Evolutionary conservation across 2,888 invertebrate genomes (phyloP).

Genomic region (Gari tellinella): DNA sequence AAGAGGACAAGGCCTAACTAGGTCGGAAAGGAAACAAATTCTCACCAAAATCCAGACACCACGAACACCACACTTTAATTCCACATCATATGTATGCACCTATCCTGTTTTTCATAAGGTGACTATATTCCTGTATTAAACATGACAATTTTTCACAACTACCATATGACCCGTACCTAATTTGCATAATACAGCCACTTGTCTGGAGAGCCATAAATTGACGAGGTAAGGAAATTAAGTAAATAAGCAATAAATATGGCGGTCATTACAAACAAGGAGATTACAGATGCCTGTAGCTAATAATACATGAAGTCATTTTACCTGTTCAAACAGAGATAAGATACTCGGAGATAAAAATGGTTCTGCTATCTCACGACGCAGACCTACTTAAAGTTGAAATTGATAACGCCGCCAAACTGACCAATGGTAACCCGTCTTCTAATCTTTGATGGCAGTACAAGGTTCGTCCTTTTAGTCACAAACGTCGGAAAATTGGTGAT

Average conservation of each 20-base stretch:
- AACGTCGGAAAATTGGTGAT: conserved; percentile 26
- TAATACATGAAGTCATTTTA: conserved; percentile 63
- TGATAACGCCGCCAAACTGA: conserved; percentile 41
- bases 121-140: no score
- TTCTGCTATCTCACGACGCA: conserved; percentile 42
- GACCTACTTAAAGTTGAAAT: conserved; percentile 53
- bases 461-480: conserved; percentile 37
- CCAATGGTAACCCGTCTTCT: conserved; percentile 44
- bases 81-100: no score
- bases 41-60: no score
- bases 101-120: no score
- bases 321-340: conserved; percentile 59
- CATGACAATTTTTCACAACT: no score
- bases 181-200: conserved; percentile 63
- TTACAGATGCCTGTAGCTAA: conserved; percentile 51
- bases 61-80: no score
- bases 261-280: conserved; percentile 55
- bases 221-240: conserved; percentile 45
- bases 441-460: conserved; percentile 47
- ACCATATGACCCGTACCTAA: conserved; percentile 33
- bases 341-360: conserved; percentile 51
- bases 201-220: conserved; percentile 52
- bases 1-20: no score
- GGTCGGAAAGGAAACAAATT: no score
- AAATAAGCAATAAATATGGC: conserved; percentile 61